Percentiles rank a stretch among this genome's conserved stretches.
phyloP scores from a whole-genome alignment of 1,140 invertebrate genomes.

The Drosophila quadrilineata region DNA sequence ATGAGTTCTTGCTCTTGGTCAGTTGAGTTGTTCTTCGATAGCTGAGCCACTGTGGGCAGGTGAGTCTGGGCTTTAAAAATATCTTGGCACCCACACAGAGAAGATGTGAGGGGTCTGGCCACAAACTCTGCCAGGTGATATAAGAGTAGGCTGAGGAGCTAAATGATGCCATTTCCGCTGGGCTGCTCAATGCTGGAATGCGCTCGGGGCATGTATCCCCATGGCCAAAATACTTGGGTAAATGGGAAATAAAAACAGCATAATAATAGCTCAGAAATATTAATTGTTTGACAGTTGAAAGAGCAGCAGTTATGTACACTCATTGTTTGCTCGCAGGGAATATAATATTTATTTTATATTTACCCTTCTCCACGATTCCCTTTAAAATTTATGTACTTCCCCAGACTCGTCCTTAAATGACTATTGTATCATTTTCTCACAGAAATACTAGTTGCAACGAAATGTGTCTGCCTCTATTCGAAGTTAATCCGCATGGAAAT shows the following conservation, averaged over 20 bases:
- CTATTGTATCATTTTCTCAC: too few species aligned
- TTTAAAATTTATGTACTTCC: too few species aligned
- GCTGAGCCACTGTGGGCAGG: background rate
- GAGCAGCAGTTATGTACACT: background rate
- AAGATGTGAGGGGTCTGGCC: conserved; percentile 4
- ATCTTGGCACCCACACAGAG: conserved; percentile 11
- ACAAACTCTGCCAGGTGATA: conserved; percentile 31
- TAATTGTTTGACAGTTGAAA: conserved; percentile 30
- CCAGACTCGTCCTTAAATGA: too few species aligned
- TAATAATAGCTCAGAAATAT: conserved; percentile 6
- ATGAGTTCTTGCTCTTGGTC: background rate
- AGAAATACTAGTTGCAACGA: too few species aligned
- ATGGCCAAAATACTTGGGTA: background rate
- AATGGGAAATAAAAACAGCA: conserved; percentile 4
- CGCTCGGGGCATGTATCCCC: conserved; percentile 1
- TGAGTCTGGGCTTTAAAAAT: conserved; percentile 29
- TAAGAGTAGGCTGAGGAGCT: conserved; percentile 29
- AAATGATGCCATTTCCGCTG: conserved; percentile 40
- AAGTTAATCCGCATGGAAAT: too few species aligned
- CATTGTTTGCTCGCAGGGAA: too few species aligned
- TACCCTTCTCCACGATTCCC: too few species aligned
- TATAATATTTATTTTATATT: too few species aligned
- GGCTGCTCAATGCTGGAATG: conserved; percentile 36
- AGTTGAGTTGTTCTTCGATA: conserved; percentile 16
- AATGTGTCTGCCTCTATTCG: too few species aligned